Conservation (phyloP, 2,888 invertebrate genomes). For the Pherbina coryleti region DNA sequence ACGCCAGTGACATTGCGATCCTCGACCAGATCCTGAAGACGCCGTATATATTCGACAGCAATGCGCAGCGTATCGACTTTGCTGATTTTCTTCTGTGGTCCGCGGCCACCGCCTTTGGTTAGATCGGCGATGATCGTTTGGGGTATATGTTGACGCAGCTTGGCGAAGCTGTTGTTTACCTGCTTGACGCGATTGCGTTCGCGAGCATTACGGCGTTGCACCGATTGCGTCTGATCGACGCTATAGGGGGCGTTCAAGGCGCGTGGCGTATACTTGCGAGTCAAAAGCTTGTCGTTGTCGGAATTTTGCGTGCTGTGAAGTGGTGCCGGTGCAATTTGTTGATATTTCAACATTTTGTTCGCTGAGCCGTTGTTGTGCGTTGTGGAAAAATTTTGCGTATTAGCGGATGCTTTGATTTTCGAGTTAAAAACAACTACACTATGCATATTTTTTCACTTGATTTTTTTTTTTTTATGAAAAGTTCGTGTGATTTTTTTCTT, state of each 20-base stretch:
- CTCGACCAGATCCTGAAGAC: conserved; percentile 80
- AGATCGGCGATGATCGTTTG: conserved; percentile 81
- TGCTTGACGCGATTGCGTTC: conserved; percentile 95
- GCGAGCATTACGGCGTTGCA: conserved; percentile 90
- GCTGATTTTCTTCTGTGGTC: conserved; percentile 85
- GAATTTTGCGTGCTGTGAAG: conserved; percentile 45
- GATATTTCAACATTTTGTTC: conserved; percentile 60
- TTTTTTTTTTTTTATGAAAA: conserved; percentile 34
- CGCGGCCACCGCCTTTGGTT: conserved; percentile 77
- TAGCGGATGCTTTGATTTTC: conserved; percentile 41
- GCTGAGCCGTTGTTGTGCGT: conserved; percentile 48
- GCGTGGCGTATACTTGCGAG: conserved; percentile 76
- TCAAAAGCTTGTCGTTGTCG: conserved; percentile 46
- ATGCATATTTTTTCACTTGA: conserved; percentile 39
- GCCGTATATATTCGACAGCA: conserved; percentile 91
- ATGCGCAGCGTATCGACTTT: conserved; percentile 90
- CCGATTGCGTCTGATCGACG: conserved; percentile 83
- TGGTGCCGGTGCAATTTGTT: conserved; percentile 73
- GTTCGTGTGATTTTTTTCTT: conserved; percentile 24
- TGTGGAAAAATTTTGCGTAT: conserved; percentile 51
- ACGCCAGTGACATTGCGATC: conserved; percentile 58
- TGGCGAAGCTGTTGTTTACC: conserved; percentile 95
- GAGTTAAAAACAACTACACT: conserved; percentile 53
- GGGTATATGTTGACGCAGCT: conserved; percentile 89
- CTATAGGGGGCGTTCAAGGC: conserved; percentile 54